Percentiles rank a stretch among this genome's conserved stretches.
phyloP scores from a whole-genome alignment of 2,888 invertebrate species.

The Oxyteleia sp. region DNA sequence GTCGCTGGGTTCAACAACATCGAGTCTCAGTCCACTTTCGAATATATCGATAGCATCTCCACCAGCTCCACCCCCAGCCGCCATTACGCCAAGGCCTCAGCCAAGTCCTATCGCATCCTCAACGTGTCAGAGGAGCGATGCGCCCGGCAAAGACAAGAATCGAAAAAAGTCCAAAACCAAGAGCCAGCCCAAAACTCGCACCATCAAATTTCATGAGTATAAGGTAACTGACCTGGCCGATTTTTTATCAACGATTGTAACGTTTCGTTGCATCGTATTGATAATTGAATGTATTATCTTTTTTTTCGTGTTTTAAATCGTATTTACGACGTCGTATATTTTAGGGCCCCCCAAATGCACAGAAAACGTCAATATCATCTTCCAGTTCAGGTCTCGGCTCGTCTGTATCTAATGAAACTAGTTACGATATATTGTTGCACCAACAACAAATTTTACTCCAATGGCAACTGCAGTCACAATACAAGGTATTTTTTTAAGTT shows the following conservation, averaged over 20 bases:
- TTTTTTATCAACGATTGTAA: too few species aligned
- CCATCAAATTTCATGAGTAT: conserved; percentile 99
- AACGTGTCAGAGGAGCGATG: conserved; percentile 90
- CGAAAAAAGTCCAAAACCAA: conserved; percentile 94
- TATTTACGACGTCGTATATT: too few species aligned
- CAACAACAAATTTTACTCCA: conserved; percentile 98
- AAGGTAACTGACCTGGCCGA: conserved; percentile 90
- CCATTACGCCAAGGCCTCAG: conserved; percentile 88
- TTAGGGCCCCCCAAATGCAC: conserved; percentile 95
- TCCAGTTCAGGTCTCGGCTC: conserved; percentile 85
- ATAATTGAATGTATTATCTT: too few species aligned
- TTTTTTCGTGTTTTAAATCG: too few species aligned
- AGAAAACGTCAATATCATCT: conserved; percentile 90
- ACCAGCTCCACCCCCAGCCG: conserved; percentile 89
- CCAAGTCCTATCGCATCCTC: conserved; percentile 85
- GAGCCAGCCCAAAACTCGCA: conserved; percentile 93
- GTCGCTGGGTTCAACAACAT: conserved; percentile 90
- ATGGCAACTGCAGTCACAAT: conserved; percentile 94
- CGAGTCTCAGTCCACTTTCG: conserved; percentile 91
- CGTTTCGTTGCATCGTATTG: too few species aligned
- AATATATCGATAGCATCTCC: conserved; percentile 90
- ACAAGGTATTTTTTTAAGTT: too few species aligned
- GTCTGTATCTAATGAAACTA: conserved; percentile 91
- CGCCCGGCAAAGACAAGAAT: conserved; percentile 91
- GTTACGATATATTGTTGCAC: conserved; percentile 96